phyloP scores from a whole-genome alignment of 2,113 vertebrate species.

The Periophthalmus modestus region DNA sequence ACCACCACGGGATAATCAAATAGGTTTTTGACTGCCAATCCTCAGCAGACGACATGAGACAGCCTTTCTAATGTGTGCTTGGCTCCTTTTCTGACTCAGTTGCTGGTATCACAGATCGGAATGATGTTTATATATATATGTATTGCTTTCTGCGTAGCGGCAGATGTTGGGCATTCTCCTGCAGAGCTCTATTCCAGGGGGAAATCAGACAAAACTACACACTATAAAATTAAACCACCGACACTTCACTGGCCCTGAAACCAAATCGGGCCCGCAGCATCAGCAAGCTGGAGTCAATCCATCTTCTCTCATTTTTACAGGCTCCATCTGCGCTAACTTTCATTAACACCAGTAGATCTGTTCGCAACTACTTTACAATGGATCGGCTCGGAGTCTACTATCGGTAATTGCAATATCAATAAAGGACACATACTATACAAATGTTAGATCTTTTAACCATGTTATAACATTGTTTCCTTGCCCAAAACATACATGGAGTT shows the following conservation, averaged over 20 bases:
- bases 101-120: slow-evolving; percentile 63
- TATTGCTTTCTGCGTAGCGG: slow-evolving; percentile 67
- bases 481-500: no score
- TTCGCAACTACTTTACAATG: slow-evolving; percentile 52
- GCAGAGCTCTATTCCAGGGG: slow-evolving; percentile 70
- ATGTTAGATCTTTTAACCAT: no score
- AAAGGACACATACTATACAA: no score
- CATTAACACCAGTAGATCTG: slow-evolving; percentile 67
- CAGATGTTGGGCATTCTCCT: slow-evolving; percentile 78
- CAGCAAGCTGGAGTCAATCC: slow-evolving; percentile 72
- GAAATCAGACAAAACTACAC: slow-evolving; percentile 79
- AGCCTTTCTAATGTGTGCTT: slow-evolving; percentile 69
- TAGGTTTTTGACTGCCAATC: slow-evolving; percentile 75
- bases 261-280: slow-evolving; percentile 70
- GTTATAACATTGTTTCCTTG: no score
- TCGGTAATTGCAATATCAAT: slow-evolving; percentile 34
- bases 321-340: slow-evolving; percentile 70
- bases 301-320: slow-evolving; percentile 74
- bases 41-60: slow-evolving; percentile 68
- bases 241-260: slow-evolving; percentile 76
- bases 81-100: slow-evolving; percentile 58
- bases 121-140: slow-evolving; percentile 60
- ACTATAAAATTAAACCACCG: slow-evolving; percentile 82
- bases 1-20: slow-evolving; percentile 74
- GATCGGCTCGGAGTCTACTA: slow-evolving; percentile 53